Conservation (phyloP, 2,888 invertebrate genomes). For the Petrolisthes cinctipes region DNA sequence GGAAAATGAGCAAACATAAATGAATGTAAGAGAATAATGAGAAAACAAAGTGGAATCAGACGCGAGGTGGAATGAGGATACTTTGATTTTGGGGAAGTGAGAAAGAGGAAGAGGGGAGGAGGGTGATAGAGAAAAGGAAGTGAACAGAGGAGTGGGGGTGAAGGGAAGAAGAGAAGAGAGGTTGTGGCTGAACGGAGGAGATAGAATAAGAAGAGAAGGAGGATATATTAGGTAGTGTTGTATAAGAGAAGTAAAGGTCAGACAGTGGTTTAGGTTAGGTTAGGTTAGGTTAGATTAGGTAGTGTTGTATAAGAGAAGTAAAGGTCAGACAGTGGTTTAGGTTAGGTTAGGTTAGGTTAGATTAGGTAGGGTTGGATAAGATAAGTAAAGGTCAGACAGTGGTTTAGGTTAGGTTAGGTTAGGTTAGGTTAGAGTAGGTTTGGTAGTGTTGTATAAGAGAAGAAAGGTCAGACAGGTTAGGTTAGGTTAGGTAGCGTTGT, state of each 20-base stretch:
- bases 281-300: neutral
- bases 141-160: neutral
- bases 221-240: neutral
- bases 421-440: too few species aligned
- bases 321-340: too few species aligned
- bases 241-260: neutral
- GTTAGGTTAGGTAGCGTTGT: too few species aligned
- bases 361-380: too few species aligned
- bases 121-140: neutral
- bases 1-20: neutral
- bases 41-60: neutral
- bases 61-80: neutral
- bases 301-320: too few species aligned
- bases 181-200: neutral
- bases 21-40: neutral
- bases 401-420: too few species aligned
- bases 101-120: constrained; percentile 7
- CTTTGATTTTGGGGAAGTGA: neutral
- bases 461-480: too few species aligned
- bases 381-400: too few species aligned
- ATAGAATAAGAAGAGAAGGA: neutral
- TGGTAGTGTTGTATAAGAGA: too few species aligned
- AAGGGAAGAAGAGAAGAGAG: neutral
- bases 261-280: too few species aligned
- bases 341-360: too few species aligned